phyloP scores from a whole-genome alignment of 2,888 invertebrate species.

The Stenotaenia linearis region DNA sequence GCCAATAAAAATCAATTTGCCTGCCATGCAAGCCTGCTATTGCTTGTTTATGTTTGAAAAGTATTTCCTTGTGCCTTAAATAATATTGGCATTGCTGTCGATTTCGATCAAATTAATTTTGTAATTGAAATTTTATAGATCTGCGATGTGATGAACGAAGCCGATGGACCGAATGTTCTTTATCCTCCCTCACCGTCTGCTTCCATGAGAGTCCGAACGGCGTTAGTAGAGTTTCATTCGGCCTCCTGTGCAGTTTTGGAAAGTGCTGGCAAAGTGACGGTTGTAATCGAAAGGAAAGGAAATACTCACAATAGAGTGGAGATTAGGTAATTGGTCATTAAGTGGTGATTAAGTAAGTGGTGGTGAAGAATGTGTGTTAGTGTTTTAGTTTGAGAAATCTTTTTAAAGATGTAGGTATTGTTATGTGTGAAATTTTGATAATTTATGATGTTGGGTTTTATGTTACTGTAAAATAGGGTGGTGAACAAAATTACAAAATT shows the following conservation, averaged over 20 bases:
- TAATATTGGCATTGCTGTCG: neutral
- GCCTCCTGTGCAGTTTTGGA: slow-evolving; percentile 54
- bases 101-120: neutral
- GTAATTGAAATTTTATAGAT: slow-evolving; percentile 43
- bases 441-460: too few species aligned
- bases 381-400: too few species aligned
- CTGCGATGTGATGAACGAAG: slow-evolving; percentile 48
- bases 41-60: neutral
- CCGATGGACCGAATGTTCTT: slow-evolving; percentile 43
- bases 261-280: slow-evolving; percentile 50
- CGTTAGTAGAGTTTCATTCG: slow-evolving; percentile 55
- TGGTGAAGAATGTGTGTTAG: too few species aligned
- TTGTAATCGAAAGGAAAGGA: slow-evolving; percentile 51
- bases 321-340: slow-evolving; percentile 48
- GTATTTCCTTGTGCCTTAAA: neutral
- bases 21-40: neutral
- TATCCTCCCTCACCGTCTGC: slow-evolving; percentile 34
- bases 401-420: too few species aligned
- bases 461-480: too few species aligned
- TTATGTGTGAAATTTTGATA: too few species aligned
- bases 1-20: neutral
- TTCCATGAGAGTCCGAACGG: slow-evolving; percentile 42
- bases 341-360: too few species aligned
- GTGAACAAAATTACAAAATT: too few species aligned
- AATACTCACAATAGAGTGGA: slow-evolving; percentile 48